Evolutionary conservation across 2,113 vertebrate species (phyloP).

Genomic region (Brachyistius frenatus): DNA sequence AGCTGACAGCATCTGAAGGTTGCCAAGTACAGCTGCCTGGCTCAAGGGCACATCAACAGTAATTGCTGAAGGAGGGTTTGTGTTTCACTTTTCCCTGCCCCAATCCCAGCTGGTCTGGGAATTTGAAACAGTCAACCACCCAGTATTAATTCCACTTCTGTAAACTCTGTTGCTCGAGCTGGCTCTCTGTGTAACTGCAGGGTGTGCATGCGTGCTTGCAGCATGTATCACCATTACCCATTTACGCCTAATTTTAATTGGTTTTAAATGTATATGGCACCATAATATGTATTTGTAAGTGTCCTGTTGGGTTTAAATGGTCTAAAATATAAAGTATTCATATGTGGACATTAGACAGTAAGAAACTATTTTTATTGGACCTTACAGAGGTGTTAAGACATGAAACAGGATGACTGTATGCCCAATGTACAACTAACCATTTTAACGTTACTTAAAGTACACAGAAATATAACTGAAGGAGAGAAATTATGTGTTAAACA

Average conservation of each 20-base stretch:
- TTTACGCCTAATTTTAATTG: neutral
- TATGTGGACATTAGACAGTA: slow-evolving; percentile 1
- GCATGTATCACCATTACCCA: slow-evolving; percentile 7
- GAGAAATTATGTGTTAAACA: neutral
- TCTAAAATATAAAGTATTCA: neutral
- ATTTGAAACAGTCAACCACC: slow-evolving; percentile 55
- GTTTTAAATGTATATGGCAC: neutral
- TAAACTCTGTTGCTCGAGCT: slow-evolving; percentile 18
- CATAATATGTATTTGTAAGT: slow-evolving; percentile 13
- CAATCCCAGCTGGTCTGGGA: slow-evolving; percentile 59
- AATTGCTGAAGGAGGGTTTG: slow-evolving; percentile 33
- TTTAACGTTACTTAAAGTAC: neutral
- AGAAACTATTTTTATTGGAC: slow-evolving; percentile 6
- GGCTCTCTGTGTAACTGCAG: neutral
- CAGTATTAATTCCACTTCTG: slow-evolving; percentile 50
- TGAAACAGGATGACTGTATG: neutral
- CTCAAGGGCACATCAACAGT: slow-evolving; percentile 54
- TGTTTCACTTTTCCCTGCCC: slow-evolving; percentile 38
- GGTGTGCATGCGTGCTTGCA: neutral
- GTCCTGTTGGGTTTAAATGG: neutral
- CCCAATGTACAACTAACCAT: slow-evolving; percentile 14
- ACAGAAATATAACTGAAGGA: slow-evolving; percentile 2
- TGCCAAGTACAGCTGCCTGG: slow-evolving; percentile 51
- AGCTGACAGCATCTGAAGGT: neutral
- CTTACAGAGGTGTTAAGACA: neutral